Evolutionary conservation across 2,113 vertebrate genomes (phyloP).

Genomic region (Chaetodon auriga): DNA sequence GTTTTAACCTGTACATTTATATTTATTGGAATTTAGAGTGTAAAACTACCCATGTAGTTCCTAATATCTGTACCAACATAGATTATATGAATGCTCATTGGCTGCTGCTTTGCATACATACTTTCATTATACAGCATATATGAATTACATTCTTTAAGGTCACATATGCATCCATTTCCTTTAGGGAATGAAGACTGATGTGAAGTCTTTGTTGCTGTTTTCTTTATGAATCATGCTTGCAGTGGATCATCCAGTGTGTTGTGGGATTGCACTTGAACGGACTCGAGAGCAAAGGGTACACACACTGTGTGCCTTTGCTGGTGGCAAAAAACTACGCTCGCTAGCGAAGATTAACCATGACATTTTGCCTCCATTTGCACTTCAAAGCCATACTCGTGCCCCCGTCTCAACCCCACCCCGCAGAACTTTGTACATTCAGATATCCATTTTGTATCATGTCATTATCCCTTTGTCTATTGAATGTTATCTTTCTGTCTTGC

Average conservation of each 20-base stretch:
- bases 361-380: conserved; percentile 65
- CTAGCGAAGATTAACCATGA: conserved; percentile 61
- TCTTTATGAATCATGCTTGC: conserved; percentile 19
- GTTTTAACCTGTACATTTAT: neutral
- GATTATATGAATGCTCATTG: neutral
- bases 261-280: conserved; percentile 25
- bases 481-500: neutral
- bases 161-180: neutral
- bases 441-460: conserved; percentile 29
- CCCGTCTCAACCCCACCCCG: conserved; percentile 23
- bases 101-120: neutral
- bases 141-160: conserved; percentile 16
- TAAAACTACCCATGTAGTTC: too few relatives aligned
- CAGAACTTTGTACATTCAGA: conserved; percentile 29
- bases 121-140: neutral
- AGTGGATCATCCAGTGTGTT: conserved; percentile 4
- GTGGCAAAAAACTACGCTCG: conserved; percentile 30
- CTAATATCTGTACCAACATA: neutral
- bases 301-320: conserved; percentile 47
- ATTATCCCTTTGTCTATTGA: neutral
- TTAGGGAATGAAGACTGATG: neutral
- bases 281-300: neutral
- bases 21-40: neutral
- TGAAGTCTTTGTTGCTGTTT: conserved; percentile 25
- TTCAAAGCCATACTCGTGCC: conserved; percentile 59